Evolutionary conservation across 2,888 invertebrate genomes (phyloP).

Genomic region (Hirtodrosophila trivittata): DNA sequence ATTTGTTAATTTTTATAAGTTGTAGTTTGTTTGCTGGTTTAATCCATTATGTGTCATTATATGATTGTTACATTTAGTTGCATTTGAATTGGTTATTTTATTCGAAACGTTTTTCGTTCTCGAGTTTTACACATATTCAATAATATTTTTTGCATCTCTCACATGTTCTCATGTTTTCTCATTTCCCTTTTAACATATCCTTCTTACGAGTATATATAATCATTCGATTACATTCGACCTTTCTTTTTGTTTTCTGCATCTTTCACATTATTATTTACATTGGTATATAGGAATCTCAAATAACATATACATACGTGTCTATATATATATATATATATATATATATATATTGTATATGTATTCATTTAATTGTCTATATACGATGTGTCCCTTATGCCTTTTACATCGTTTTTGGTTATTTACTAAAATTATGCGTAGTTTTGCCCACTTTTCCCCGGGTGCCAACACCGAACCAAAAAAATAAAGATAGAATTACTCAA

Average conservation of each 20-base stretch:
- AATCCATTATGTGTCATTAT: slow-evolving; percentile 68
- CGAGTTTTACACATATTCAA: slow-evolving; percentile 22
- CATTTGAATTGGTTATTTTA: slow-evolving; percentile 44
- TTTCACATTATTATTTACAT: neutral
- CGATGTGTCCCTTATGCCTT: slow-evolving; percentile 8
- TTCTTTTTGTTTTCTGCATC: no score
- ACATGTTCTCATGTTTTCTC: neutral
- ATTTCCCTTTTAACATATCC: slow-evolving; percentile 1
- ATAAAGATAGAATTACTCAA: slow-evolving; percentile 18
- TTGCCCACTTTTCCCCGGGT: slow-evolving; percentile 57
- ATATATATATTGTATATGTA: slow-evolving; percentile 18
- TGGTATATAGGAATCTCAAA: neutral
- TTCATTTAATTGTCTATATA: slow-evolving; percentile 4
- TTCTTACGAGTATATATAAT: no score
- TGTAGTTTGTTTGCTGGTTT: slow-evolving; percentile 41
- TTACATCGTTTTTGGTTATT: slow-evolving; percentile 27
- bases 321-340: slow-evolving; percentile 16
- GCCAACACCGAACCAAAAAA: slow-evolving; percentile 24
- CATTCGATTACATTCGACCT: no score
- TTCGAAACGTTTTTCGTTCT: no score
- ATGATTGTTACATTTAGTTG: slow-evolving; percentile 76
- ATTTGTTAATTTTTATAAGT: slow-evolving; percentile 24
- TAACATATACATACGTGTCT: slow-evolving; percentile 8
- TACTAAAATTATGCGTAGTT: slow-evolving; percentile 71
- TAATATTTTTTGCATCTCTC: slow-evolving; percentile 3